Conservation (phyloP, 2,888 invertebrate genomes). For the Sthenelais limicola region DNA sequence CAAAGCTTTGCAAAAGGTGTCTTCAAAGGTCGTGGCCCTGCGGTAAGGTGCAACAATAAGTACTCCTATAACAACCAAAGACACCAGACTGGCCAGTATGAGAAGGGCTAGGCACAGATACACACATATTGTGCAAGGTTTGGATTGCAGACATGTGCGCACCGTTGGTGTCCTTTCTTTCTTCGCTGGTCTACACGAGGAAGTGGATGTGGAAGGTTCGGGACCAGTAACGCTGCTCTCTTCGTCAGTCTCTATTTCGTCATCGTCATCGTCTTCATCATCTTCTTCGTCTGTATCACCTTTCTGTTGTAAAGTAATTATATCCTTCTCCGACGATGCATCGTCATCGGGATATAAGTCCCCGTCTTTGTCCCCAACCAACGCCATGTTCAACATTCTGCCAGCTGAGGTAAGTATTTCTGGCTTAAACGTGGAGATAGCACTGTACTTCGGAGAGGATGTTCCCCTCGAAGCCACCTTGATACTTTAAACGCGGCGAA, state of each 20-base stretch:
- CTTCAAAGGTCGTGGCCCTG: conserved; percentile 39
- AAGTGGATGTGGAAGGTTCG: not conserved
- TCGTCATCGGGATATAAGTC: conserved; percentile 39
- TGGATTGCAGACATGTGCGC: conserved; percentile 24
- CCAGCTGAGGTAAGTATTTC: not conserved
- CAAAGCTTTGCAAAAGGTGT: conserved; percentile 40
- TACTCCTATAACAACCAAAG: conserved; percentile 46
- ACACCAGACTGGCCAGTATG: conserved; percentile 44
- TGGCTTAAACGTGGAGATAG: no score
- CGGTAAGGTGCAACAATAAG: conserved; percentile 48
- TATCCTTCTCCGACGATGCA: conserved; percentile 33
- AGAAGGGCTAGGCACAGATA: conserved; percentile 46
- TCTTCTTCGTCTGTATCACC: conserved; percentile 9
- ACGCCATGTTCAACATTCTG: conserved; percentile 20
- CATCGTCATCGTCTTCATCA: conserved; percentile 15
- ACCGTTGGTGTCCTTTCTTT: not conserved
- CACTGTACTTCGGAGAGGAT: no score
- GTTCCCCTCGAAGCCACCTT: no score
- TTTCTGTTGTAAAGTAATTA: conserved; percentile 31
- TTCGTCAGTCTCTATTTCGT: conserved; percentile 16
- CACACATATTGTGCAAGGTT: conserved; percentile 43
- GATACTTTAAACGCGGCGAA: no score
- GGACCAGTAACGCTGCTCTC: conserved; percentile 1
- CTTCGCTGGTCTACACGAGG: not conserved
- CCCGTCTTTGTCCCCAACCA: conserved; percentile 35